These are phyloP conservation scores for Anthrax anthrax DNA, from an alignment of 2,888 invertebrate species.

Conservation along the genomic window DNA sequence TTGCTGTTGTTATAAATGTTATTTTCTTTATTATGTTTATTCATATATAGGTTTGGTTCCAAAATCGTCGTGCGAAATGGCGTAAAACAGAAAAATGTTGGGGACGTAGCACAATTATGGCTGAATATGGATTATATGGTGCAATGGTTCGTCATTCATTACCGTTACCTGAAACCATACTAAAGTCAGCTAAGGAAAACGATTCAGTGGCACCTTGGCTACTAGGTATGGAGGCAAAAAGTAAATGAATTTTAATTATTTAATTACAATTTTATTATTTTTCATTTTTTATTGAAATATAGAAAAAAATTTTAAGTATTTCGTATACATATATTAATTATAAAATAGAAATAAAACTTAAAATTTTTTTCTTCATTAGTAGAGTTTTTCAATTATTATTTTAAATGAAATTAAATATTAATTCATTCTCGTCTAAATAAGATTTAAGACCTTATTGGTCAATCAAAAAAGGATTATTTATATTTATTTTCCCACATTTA, in stretches of 20 bases:
- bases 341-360: too few relatives aligned
- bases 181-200: constrained; percentile 93
- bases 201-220: constrained; percentile 98
- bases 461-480: too few relatives aligned
- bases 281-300: background rate
- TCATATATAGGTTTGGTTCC: constrained; percentile 76
- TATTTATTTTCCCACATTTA: too few relatives aligned
- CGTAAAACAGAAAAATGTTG: constrained; percentile 99
- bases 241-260: constrained; percentile 28
- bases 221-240: constrained; percentile 61
- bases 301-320: constrained; percentile 5
- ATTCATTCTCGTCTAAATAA: too few relatives aligned
- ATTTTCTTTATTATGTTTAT: too few relatives aligned
- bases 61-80: constrained; percentile 96
- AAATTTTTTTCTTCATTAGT: too few relatives aligned
- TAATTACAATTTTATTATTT: background rate
- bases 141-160: constrained; percentile 99
- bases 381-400: too few relatives aligned
- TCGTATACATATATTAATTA: too few relatives aligned
- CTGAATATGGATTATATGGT: constrained; percentile 97
- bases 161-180: constrained; percentile 94
- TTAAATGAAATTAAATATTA: too few relatives aligned
- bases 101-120: constrained; percentile 99
- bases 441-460: too few relatives aligned
- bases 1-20: too few relatives aligned